These are phyloP conservation scores for Melanotus villosus DNA, from an alignment of 2,888 invertebrate genomes.

Conservation along the genomic window DNA sequence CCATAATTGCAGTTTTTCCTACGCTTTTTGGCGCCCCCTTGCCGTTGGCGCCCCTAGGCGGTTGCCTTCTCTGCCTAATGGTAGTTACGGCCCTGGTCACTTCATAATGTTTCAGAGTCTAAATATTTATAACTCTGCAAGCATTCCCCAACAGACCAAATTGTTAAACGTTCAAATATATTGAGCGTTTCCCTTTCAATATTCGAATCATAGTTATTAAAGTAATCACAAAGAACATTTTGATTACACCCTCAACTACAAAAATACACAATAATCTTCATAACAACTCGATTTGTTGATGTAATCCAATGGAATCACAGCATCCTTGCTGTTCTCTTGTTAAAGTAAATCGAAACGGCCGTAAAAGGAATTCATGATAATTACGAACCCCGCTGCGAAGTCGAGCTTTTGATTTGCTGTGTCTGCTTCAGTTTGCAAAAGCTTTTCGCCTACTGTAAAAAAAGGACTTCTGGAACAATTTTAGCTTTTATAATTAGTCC, in stretches of 20 bases:
- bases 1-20: too few relatives aligned
- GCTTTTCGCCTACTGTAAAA: neutral
- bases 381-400: neutral
- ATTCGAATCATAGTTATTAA: too few relatives aligned
- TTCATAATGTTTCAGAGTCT: too few relatives aligned
- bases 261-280: neutral
- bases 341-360: slow-evolving; percentile 6
- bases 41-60: too few relatives aligned
- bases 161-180: too few relatives aligned
- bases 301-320: neutral
- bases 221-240: too few relatives aligned
- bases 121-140: too few relatives aligned
- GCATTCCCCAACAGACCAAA: too few relatives aligned
- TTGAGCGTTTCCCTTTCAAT: too few relatives aligned
- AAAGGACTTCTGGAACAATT: slow-evolving; percentile 11
- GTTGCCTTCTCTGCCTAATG: too few relatives aligned
- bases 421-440: slow-evolving; percentile 7
- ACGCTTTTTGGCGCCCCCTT: too few relatives aligned
- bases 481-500: slow-evolving; percentile 19
- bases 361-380: slow-evolving; percentile 17
- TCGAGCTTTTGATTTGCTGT: slow-evolving; percentile 17
- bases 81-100: too few relatives aligned
- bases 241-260: neutral
- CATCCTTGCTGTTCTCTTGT: neutral
- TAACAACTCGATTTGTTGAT: neutral